phyloP scores from a whole-genome alignment of 1,140 invertebrate genomes.

The Paraescarpia echinospica region DNA sequence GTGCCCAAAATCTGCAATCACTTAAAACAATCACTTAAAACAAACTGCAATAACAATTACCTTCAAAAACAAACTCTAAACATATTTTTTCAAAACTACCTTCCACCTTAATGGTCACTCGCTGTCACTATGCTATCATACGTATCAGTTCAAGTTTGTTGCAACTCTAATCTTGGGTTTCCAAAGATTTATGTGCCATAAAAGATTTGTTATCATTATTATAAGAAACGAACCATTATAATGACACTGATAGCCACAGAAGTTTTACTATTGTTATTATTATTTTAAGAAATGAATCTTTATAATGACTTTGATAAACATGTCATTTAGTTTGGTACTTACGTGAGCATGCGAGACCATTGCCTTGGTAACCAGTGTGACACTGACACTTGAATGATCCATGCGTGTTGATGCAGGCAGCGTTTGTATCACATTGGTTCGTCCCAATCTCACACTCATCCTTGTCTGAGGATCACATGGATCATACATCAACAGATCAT shows the following conservation, averaged over 20 bases:
- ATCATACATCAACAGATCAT: neutral
- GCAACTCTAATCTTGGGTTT: too few relatives aligned
- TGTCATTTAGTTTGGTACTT: neutral
- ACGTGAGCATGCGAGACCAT: slow-evolving; percentile 69
- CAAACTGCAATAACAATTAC: neutral
- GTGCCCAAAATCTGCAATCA: neutral
- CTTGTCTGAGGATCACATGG: slow-evolving; percentile 58
- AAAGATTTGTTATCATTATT: too few relatives aligned
- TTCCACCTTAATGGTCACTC: too few relatives aligned
- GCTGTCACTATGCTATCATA: too few relatives aligned
- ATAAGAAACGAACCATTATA: too few relatives aligned
- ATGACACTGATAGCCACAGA: too few relatives aligned
- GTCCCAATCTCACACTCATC: slow-evolving; percentile 72
- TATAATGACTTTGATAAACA: slow-evolving; percentile 4
- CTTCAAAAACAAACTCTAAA: neutral
- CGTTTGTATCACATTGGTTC: slow-evolving; percentile 76
- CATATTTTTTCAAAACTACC: too few relatives aligned
- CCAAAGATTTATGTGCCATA: too few relatives aligned
- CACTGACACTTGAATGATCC: slow-evolving; percentile 84
- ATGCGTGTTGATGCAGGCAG: slow-evolving; percentile 76
- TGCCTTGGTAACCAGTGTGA: slow-evolving; percentile 81
- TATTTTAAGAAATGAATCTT: slow-evolving; percentile 65
- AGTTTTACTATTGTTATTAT: too few relatives aligned
- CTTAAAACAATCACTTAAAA: neutral
- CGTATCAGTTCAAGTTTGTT: too few relatives aligned